These are phyloP conservation scores for Drosophila ercepeae DNA, from an alignment of 1,140 invertebrate species.

Conservation along the genomic window DNA sequence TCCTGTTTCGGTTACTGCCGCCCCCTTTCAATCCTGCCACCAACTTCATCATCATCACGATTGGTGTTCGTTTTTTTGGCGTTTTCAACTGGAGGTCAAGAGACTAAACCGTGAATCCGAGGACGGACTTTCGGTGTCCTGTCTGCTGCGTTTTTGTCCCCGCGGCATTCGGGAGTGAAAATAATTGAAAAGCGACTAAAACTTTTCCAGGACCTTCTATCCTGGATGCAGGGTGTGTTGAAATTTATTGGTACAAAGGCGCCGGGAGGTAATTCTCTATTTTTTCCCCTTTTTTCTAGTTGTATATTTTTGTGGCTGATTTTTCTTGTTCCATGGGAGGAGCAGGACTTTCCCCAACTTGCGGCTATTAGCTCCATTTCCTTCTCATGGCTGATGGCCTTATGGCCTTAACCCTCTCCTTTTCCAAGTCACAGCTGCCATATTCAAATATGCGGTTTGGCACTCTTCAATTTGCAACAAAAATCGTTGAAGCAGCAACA, in stretches of 20 bases:
- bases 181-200: constrained; percentile 68
- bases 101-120: constrained; percentile 56
- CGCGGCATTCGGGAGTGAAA: constrained; percentile 29
- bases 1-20: background rate
- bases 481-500: constrained; percentile 59
- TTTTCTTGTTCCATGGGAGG: background rate
- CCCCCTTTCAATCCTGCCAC: background rate
- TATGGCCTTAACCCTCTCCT: background rate
- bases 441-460: constrained; percentile 78
- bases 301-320: background rate
- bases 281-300: background rate
- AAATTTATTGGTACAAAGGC: background rate
- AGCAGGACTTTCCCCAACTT: background rate
- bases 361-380: background rate
- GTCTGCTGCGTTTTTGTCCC: background rate
- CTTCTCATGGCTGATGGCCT: background rate
- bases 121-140: constrained; percentile 24
- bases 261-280: background rate
- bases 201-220: constrained; percentile 42
- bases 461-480: constrained; percentile 81
- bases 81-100: constrained; percentile 73
- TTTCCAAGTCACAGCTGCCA: constrained; percentile 43
- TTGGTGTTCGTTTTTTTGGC: constrained; percentile 44
- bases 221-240: background rate
- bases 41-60: constrained; percentile 7